Evolutionary conservation across 1,140 invertebrate genomes (phyloP), one percentile per base, ranked within the genome.

Genomic region (Anthonomus grandis): DNA sequence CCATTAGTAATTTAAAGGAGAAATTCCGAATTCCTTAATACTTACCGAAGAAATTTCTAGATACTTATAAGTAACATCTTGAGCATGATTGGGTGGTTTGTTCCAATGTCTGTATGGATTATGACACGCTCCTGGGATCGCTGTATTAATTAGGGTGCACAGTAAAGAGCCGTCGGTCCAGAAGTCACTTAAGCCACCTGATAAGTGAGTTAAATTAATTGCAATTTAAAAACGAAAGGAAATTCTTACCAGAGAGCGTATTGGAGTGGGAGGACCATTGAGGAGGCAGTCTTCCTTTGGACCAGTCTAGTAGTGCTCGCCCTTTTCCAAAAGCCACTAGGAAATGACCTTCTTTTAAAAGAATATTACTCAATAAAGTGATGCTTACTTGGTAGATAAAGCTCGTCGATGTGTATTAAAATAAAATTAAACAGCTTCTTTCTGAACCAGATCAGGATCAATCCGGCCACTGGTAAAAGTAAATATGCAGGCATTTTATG

Each of bases 121-220:
- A 1, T 73, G 69, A 66, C 80, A 81, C 2, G 79, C 77, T 22
- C 79, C 80, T 5, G 80, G 79, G 2, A 81, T 65, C 0, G 75
- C 76, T 4, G 74, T 69, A 54, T 82, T 79, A 15, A 83, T 69
- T 10, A 80, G 71, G 4, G 77, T 79, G 60, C 81, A 83, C 2
- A 82, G 64, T 17, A 81, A 72, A 63, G 79, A 79, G 17, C 81
- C 81, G 58, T 82, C 78, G 2, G 70, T 66, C 81, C 81, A 82
- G 13, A 81, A 63, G 22, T 69, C 64, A n/a, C 25, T 27, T 21
- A 70, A 46, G 12, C 65, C 66, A 15, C 61, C 65, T 17, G 64
- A 60, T 36, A 68, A 34, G n/a, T 12, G 21, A 45, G 24, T 10
- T 2, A 12, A 41, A 4, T 22, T 45, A 22, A 45, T 10, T 10